Evolutionary conservation across 2,113 vertebrate genomes (phyloP), one percentile per base, ranked within the genome.

Genomic region (Fukomys damarensis): DNA sequence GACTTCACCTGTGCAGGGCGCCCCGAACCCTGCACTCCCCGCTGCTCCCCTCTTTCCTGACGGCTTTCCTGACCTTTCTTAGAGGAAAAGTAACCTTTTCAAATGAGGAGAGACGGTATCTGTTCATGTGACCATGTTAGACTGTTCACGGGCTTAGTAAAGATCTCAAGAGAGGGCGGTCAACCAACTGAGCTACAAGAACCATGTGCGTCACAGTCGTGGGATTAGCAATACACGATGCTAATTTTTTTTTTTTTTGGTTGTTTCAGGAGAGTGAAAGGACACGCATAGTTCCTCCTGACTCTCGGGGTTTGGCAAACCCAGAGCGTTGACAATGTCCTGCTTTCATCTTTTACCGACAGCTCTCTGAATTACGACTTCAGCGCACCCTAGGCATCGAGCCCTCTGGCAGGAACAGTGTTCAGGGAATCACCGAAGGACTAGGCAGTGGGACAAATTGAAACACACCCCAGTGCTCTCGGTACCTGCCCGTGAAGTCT

Each of bases 191-290:
- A 8, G 20, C 5, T 22, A 5, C 41, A 74, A 46, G 56, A 86
- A 59, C 32, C 28, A 7, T 30, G 22, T 1, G 35, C 2, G n/a
- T 59, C 24, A 22, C 35, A 41, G 59, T 32, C 3, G 2, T 8
- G 54, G 24, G 32, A 35, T 10, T 54, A 32, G 43, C 2, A 2
- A 6, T 11, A 28, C 1, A 10, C 0, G 1, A 3, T 12, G 17
- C 11, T 79, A 3, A n/a, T n/a, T n/a, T n/a, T 56, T 46, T 28
- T 28, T 14, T 59, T 6, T 59, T 59, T 6, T 59, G 7, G 58
- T 70, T 4, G 26, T 87, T 66, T n/a, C 46, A 4, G 2, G 38
- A 70, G 54, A 70, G 11, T 2, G 3, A 58, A 72, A 72, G 14
- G 7, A 35, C 19, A 5, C 68, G 46, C 5, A 0, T 26, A 20